A percentile compares a stretch with the other conserved stretches of the same genome.
Conservation (phyloP, 2,113 vertebrate genomes). For the Chamaea fasciata region DNA sequence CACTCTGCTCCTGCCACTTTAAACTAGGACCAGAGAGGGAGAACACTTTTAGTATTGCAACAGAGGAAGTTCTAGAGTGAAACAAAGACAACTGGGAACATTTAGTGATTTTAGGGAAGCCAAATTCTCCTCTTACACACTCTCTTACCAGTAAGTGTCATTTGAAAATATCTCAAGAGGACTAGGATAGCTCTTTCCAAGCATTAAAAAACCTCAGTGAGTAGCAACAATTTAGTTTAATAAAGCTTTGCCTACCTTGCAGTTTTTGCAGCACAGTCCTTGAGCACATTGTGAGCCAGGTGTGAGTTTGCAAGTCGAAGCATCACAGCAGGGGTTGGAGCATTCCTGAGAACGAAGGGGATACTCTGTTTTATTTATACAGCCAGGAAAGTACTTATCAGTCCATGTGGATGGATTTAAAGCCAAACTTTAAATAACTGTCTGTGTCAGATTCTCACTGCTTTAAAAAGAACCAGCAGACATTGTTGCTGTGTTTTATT, state of each 20-base stretch:
- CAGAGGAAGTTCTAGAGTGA: neutral
- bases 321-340: constrained; percentile 78
- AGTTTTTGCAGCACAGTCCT: constrained; percentile 81
- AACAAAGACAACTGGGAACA: neutral
- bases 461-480: neutral
- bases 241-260: constrained; percentile 72
- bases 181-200: neutral
- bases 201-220: neutral
- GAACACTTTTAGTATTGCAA: neutral
- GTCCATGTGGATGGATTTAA: accelerated
- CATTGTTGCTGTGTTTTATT: neutral
- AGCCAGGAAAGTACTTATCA: neutral
- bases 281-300: constrained; percentile 77
- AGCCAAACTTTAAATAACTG: neutral
- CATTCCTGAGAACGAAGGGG: constrained; percentile 72
- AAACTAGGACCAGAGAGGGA: constrained; percentile 67
- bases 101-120: neutral
- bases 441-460: neutral
- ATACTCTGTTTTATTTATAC: neutral
- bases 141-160: neutral
- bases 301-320: constrained; percentile 80
- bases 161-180: neutral
- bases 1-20: constrained; percentile 76
- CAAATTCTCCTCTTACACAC: neutral
- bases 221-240: neutral